A percentile compares a stretch with the other conserved stretches of the same genome.
phyloP scores from a whole-genome alignment of 2,888 invertebrate genomes.

The Mimumesa dahlbomi region DNA sequence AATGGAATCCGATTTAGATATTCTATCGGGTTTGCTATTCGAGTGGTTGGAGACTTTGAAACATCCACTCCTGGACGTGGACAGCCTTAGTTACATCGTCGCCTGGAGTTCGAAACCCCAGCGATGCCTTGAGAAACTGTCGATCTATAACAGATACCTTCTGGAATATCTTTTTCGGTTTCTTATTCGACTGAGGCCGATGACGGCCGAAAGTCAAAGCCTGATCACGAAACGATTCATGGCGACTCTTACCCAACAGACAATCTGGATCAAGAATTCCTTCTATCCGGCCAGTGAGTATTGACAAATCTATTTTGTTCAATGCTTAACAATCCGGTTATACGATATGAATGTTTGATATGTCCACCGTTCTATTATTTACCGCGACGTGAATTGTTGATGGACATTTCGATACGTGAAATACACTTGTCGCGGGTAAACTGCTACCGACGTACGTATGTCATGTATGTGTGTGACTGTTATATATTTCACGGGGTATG shows the following conservation, averaged over 20 bases:
- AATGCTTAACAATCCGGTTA: too few relatives aligned
- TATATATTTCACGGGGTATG: conserved; percentile 28
- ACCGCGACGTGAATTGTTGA: too few relatives aligned
- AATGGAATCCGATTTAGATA: conserved; percentile 84
- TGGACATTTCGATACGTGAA: too few relatives aligned
- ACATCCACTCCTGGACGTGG: conserved; percentile 85
- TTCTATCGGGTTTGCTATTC: conserved; percentile 85
- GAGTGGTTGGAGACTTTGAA: conserved; percentile 90
- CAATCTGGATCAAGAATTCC: conserved; percentile 81
- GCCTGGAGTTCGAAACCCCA: conserved; percentile 84
- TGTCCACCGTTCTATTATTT: too few relatives aligned
- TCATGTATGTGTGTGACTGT: background rate
- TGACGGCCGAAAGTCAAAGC: conserved; percentile 83
- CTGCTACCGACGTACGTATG: too few relatives aligned
- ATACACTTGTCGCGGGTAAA: too few relatives aligned
- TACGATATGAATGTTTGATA: too few relatives aligned
- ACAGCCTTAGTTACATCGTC: conserved; percentile 86
- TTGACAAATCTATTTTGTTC: background rate
- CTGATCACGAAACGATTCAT: conserved; percentile 85
- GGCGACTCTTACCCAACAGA: conserved; percentile 86
- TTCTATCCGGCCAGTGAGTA: conserved; percentile 80
- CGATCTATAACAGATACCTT: conserved; percentile 84
- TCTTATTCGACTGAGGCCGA: conserved; percentile 85
- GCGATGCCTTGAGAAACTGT: conserved; percentile 83
- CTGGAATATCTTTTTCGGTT: conserved; percentile 88